Evolutionary conservation across 2,888 invertebrate species (phyloP).

Genomic region (Athalia rosae): DNA sequence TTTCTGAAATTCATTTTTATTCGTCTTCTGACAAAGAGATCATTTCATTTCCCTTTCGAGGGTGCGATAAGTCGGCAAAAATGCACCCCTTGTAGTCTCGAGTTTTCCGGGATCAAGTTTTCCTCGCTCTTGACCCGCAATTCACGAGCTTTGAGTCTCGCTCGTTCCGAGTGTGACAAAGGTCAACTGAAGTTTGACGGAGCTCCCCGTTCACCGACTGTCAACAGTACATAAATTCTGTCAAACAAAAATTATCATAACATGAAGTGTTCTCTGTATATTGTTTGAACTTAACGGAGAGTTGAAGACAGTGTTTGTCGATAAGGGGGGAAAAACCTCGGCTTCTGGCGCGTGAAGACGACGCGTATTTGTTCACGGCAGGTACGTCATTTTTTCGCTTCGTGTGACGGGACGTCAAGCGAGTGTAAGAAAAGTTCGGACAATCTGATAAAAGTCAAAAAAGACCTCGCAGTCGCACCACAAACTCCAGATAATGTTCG

Average conservation of each 20-base stretch:
- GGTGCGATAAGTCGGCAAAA: neutral
- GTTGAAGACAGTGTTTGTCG: neutral
- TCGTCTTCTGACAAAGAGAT: no score
- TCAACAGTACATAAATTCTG: neutral
- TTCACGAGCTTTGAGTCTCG: neutral
- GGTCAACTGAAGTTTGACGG: neutral
- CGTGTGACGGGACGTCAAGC: neutral
- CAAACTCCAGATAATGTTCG: no score
- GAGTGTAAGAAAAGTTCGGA: neutral
- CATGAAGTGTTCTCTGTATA: neutral
- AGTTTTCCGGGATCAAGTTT: neutral
- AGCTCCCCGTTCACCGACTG: neutral
- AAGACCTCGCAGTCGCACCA: no score
- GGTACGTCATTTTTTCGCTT: constrained; percentile 6
- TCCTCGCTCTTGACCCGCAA: neutral
- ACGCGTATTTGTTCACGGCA: neutral
- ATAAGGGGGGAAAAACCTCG: constrained; percentile 4
- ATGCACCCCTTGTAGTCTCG: neutral
- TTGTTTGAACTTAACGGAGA: neutral
- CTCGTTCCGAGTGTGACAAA: neutral
- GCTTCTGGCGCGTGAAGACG: neutral
- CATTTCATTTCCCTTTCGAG: neutral
- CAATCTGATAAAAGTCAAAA: no score
- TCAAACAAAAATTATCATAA: neutral
- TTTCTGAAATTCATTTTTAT: no score